These are phyloP conservation scores for Lordiphosa fenestrarum DNA, from an alignment of 2,888 invertebrate genomes.

Conservation along the genomic window DNA sequence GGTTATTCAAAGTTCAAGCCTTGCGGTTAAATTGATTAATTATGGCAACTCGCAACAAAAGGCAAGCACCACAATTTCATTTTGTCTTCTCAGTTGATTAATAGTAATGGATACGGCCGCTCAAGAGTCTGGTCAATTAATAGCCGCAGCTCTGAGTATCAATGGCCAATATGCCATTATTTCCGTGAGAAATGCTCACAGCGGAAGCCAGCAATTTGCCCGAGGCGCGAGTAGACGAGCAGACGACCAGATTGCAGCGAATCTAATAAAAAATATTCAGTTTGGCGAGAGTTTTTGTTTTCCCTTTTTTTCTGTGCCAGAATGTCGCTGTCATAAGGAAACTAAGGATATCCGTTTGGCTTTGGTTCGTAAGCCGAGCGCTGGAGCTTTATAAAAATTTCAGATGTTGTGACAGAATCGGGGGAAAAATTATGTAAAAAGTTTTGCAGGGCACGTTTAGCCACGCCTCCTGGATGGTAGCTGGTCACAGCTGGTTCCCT, in stretches of 20 bases:
- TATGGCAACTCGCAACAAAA: slow-evolving; percentile 9
- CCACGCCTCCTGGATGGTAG: slow-evolving; percentile 38
- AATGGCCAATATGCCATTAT: slow-evolving; percentile 33
- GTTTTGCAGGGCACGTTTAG: slow-evolving; percentile 45
- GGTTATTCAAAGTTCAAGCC: slow-evolving; percentile 26
- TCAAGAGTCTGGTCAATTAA: slow-evolving; percentile 32
- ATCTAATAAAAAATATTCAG: slow-evolving; percentile 24
- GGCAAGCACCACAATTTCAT: slow-evolving; percentile 14
- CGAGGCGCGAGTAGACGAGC: slow-evolving; percentile 29
- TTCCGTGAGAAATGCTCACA: slow-evolving; percentile 22
- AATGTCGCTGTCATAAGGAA: slow-evolving; percentile 42
- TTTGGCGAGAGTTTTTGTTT: slow-evolving; percentile 23
- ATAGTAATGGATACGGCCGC: slow-evolving; percentile 18
- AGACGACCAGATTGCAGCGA: slow-evolving; percentile 14
- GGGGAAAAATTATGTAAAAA: slow-evolving; percentile 39
- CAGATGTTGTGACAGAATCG: slow-evolving; percentile 31
- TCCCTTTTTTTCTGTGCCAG: slow-evolving; percentile 26
- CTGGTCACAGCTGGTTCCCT: slow-evolving; percentile 50
- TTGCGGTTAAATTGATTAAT: slow-evolving; percentile 28
- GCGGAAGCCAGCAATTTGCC: slow-evolving; percentile 38
- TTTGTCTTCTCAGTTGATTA: slow-evolving; percentile 29
- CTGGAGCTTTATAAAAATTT: slow-evolving; percentile 36
- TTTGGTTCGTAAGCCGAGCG: slow-evolving; percentile 26
- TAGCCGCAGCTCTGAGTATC: slow-evolving; percentile 24
- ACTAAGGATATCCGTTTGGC: slow-evolving; percentile 40